Conservation (phyloP, 2,888 invertebrate species). For the Eurytoma californica region DNA sequence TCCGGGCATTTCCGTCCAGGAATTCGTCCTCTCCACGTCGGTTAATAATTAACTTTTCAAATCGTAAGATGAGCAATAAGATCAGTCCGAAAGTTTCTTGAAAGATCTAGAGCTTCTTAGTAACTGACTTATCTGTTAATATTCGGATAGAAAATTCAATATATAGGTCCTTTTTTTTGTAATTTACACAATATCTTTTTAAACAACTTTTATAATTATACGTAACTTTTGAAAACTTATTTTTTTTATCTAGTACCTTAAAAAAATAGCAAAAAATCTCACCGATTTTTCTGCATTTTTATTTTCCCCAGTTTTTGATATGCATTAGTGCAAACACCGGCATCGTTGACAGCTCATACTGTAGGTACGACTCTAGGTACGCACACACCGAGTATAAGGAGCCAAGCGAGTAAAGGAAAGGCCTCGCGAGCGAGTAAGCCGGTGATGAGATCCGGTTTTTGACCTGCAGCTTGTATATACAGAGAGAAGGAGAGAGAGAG, state of each 20-base stretch:
- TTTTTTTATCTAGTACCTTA: too few species aligned
- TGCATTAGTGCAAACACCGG: too few species aligned
- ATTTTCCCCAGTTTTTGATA: too few species aligned
- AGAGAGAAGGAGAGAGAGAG: conserved; percentile 11
- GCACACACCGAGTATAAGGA: not conserved
- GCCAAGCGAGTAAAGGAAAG: conserved; percentile 32
- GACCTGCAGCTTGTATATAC: conserved; percentile 57
- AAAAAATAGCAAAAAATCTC: too few species aligned
- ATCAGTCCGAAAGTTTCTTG: not conserved
- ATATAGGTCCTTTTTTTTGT: too few species aligned
- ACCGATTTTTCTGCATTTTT: too few species aligned
- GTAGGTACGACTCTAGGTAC: conserved; percentile 4
- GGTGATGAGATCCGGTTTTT: conserved; percentile 63
- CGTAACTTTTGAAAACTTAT: too few species aligned
- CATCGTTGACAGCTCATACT: conserved; percentile 31
- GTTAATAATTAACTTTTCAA: conserved; percentile 37
- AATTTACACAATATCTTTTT: too few species aligned
- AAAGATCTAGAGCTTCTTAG: conserved; percentile 32
- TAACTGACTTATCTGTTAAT: not conserved
- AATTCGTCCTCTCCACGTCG: conserved; percentile 19
- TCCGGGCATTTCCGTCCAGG: conserved; percentile 38
- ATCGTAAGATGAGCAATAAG: conserved; percentile 34
- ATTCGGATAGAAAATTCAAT: too few species aligned
- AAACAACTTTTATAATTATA: too few species aligned
- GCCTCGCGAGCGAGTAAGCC: conserved; percentile 13